Percentiles rank a stretch among this genome's conserved stretches.
These are phyloP conservation scores for honey bee (Apis mellifera) DNA, from an alignment of 1,140 invertebrate genomes.

Conservation along the genomic window Amel_HAv3.1 CM009941.2:13602501-13603000, in stretches of 20 bases:
- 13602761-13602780: slow-evolving; percentile 46
- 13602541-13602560: slow-evolving; percentile 18
- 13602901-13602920: no score
- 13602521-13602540: slow-evolving; percentile 41
- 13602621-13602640: no score
- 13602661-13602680: no score
- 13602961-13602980: slow-evolving; percentile 74
- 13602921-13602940: no score
- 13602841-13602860: slow-evolving; percentile 61
- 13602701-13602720: slow-evolving; percentile 40
- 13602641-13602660: no score
- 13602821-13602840: slow-evolving; percentile 64
- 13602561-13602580: no score
- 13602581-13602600: neutral
- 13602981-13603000: slow-evolving; percentile 62
- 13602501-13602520: slow-evolving; percentile 7
- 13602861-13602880: slow-evolving; percentile 66
- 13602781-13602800: slow-evolving; percentile 60
- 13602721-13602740: slow-evolving; percentile 32
- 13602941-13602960: no score
- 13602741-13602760: slow-evolving; percentile 45
- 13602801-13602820: slow-evolving; percentile 71
- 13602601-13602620: no score
- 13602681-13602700: slow-evolving; percentile 72
- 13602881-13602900: slow-evolving; percentile 69